A percentile compares a stretch with the other conserved stretches of the same genome.
These are phyloP conservation scores for Columba guinea DNA, from an alignment of 2,797 vertebrate species.

Conservation along the genomic window DNA sequence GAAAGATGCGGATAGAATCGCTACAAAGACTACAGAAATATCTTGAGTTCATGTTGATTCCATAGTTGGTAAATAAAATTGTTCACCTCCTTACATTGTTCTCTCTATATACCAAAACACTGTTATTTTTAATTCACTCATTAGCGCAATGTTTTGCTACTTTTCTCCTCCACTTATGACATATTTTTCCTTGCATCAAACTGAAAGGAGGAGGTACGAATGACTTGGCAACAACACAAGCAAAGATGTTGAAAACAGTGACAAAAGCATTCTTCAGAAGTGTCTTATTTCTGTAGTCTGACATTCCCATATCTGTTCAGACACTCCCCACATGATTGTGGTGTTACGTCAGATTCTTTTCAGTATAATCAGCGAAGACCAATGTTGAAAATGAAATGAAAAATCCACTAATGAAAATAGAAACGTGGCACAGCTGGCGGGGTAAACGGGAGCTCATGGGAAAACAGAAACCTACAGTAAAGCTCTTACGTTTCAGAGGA, in stretches of 20 bases:
- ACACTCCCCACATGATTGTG: background rate
- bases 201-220: background rate
- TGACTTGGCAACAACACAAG: background rate
- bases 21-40: background rate
- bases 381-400: background rate
- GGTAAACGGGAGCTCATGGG: background rate
- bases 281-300: background rate
- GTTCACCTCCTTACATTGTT: background rate
- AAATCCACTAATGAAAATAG: background rate
- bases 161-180: background rate
- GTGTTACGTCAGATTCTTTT: background rate
- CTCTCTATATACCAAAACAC: background rate
- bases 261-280: background rate
- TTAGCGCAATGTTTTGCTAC: background rate
- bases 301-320: background rate
- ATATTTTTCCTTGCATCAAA: background rate
- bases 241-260: background rate
- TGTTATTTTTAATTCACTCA: fast-evolving
- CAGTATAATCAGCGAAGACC: background rate
- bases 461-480: background rate
- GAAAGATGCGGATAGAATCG: background rate
- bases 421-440: background rate
- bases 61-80: background rate
- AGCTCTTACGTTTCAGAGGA: background rate
- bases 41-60: background rate